Conservation (phyloP, 2,113 vertebrate species). For the Mastomys coucha region DNA sequence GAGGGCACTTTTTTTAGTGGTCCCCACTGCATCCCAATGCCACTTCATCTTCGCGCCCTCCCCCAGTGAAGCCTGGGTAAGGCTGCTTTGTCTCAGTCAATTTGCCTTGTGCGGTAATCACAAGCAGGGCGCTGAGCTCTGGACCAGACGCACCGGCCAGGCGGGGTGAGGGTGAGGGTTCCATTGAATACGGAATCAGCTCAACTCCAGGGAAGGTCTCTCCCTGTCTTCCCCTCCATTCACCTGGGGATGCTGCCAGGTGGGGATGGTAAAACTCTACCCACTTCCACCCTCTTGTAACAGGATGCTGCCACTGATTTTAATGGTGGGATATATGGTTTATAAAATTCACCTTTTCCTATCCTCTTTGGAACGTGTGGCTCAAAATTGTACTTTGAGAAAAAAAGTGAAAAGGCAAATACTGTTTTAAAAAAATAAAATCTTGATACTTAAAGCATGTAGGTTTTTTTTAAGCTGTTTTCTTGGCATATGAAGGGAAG, state of each 20-base stretch:
- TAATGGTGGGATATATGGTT: not conserved
- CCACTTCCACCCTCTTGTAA: not conserved
- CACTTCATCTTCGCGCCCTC: slow-evolving; percentile 19
- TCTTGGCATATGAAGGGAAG: slow-evolving; percentile 35
- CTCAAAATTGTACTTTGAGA: slow-evolving; percentile 56
- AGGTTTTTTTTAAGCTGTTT: not conserved
- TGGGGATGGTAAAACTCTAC: slow-evolving; percentile 40
- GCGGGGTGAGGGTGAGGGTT: not conserved
- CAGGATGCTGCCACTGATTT: not conserved
- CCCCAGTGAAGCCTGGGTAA: not conserved
- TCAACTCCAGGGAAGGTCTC: not conserved
- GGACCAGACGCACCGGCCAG: no score
- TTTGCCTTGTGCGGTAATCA: slow-evolving; percentile 41
- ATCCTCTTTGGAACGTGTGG: not conserved
- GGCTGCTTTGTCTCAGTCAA: slow-evolving; percentile 66
- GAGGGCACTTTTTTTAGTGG: slow-evolving; percentile 61
- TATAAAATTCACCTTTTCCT: slow-evolving; percentile 25
- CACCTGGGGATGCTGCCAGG: not conserved
- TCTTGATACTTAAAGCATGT: not conserved
- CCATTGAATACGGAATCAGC: not conserved
- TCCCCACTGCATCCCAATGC: not conserved
- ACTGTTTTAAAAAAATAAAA: not conserved
- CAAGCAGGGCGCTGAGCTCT: not conserved
- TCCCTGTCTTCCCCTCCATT: not conserved
- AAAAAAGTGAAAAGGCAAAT: not conserved